These are phyloP conservation scores for Menidia menidia DNA, from an alignment of 2,797 vertebrate species.

Conservation along the genomic window DNA sequence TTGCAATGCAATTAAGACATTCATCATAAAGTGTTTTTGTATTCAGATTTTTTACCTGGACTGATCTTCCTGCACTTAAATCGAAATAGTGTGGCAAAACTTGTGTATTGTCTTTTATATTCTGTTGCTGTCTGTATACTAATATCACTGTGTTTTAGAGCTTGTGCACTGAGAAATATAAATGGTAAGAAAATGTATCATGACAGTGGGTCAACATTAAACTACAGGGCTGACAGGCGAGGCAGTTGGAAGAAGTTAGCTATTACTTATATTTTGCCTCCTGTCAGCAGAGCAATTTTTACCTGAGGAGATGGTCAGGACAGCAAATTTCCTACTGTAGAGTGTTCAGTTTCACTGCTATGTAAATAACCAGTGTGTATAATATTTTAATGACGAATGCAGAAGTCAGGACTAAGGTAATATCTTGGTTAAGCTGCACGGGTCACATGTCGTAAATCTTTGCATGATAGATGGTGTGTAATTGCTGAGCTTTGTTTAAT, in stretches of 20 bases:
- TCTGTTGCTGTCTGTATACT: constrained; percentile 23
- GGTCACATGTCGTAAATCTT: constrained; percentile 74
- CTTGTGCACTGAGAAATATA: constrained; percentile 57
- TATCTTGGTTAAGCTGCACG: constrained; percentile 60
- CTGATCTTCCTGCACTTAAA: constrained; percentile 9
- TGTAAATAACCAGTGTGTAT: constrained; percentile 65
- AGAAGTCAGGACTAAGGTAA: constrained; percentile 46
- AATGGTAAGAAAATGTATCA: constrained; percentile 74
- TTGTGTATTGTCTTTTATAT: constrained; percentile 40
- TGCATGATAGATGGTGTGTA: constrained; percentile 73
- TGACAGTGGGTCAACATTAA: constrained; percentile 72
- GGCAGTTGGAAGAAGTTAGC: constrained; percentile 62
- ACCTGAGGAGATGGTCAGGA: constrained; percentile 55
- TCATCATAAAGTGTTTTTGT: constrained; percentile 22
- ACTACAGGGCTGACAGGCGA: constrained; percentile 57
- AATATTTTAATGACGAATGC: constrained; percentile 71
- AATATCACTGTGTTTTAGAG: constrained; percentile 44
- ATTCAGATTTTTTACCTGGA: constrained; percentile 10
- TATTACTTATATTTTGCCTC: constrained; percentile 74
- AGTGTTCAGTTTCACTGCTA: constrained; percentile 56
- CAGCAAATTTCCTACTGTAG: constrained; percentile 61
- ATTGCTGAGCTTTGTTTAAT: constrained; percentile 82
- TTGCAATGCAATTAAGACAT: neutral
- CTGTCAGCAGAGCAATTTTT: constrained; percentile 71
- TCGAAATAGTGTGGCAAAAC: neutral